phyloP scores from a whole-genome alignment of 2,797 vertebrate species.

The Thunnus albacares region DNA sequence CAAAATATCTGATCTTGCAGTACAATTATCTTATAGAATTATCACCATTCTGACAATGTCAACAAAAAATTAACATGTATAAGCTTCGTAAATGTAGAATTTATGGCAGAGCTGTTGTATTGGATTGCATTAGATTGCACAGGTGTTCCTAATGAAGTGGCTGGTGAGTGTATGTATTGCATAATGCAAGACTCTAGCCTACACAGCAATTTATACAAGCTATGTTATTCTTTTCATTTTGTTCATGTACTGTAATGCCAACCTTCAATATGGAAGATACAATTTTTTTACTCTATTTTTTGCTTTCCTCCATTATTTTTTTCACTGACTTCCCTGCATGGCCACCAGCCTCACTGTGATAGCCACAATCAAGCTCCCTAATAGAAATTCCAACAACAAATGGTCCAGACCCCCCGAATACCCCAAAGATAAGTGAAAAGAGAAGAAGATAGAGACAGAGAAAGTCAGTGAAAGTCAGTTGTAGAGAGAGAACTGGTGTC shows the following conservation, averaged over 20 bases:
- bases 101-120: no score
- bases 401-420: slow-evolving; percentile 4
- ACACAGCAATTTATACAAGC: not conserved
- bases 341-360: slow-evolving; percentile 31
- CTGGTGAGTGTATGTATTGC: no score
- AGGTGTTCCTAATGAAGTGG: no score
- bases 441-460: slow-evolving; percentile 27
- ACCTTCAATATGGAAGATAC: not conserved
- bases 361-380: slow-evolving; percentile 44
- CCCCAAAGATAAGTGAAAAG: slow-evolving; percentile 42
- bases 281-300: not conserved
- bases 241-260: not conserved
- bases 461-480: slow-evolving; percentile 27
- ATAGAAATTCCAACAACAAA: slow-evolving; percentile 55
- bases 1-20: no score
- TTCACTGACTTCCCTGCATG: not conserved
- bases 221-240: not conserved
- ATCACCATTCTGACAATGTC: no score
- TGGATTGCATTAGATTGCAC: no score
- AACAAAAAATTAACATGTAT: no score
- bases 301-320: not conserved
- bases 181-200: not conserved
- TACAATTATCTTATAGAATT: no score
- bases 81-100: no score
- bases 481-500: not conserved